Evolutionary conservation across 2,888 invertebrate species (phyloP).

Genomic region (Meghimatium bilineatum): DNA sequence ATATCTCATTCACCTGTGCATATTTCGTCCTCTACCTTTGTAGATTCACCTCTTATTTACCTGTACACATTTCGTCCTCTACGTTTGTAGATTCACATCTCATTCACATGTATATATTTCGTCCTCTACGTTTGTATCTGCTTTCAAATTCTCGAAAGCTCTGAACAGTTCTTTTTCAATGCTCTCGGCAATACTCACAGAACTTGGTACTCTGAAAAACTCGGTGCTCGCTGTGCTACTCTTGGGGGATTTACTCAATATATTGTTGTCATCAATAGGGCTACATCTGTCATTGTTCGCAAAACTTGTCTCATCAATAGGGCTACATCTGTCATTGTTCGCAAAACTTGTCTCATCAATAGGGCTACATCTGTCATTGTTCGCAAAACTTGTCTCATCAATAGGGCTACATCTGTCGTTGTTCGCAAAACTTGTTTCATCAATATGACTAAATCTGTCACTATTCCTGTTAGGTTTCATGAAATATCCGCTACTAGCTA

Average conservation of each 20-base stretch:
- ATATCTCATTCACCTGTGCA: too few relatives aligned
- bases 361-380: conserved; percentile 9
- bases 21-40: too few relatives aligned
- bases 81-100: too few relatives aligned
- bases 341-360: not conserved
- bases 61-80: too few relatives aligned
- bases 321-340: not conserved
- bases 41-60: too few relatives aligned
- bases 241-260: conserved; percentile 44
- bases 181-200: conserved; percentile 69
- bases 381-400: not conserved
- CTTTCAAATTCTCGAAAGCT: conserved; percentile 56
- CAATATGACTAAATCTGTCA: conserved; percentile 2
- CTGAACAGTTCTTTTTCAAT: conserved; percentile 68
- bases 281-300: not conserved
- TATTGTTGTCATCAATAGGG: not conserved
- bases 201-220: conserved; percentile 66
- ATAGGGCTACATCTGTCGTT: conserved; percentile 10
- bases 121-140: conserved; percentile 27
- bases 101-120: not conserved
- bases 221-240: conserved; percentile 55
- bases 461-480: too few relatives aligned
- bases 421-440: not conserved
- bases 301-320: not conserved
- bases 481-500: conserved; percentile 37